Conservation (phyloP, 2,888 invertebrate genomes). For the Lepidonotus clava region DNA sequence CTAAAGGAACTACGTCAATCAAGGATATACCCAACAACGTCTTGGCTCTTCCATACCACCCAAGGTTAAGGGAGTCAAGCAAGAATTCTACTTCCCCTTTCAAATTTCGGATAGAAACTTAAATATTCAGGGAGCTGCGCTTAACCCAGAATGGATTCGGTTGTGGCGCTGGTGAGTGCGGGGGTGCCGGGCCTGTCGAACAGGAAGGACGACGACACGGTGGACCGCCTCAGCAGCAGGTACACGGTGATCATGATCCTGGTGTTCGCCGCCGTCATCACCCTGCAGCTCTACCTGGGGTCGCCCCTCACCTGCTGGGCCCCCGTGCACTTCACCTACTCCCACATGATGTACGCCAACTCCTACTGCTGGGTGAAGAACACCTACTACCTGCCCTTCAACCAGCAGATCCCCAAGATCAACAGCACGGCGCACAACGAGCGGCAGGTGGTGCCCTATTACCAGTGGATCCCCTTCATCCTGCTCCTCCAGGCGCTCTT, state of each 20-base stretch:
- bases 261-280: slow-evolving; percentile 54
- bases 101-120: too few relatives aligned
- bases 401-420: slow-evolving; percentile 60
- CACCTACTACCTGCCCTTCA: slow-evolving; percentile 67
- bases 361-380: slow-evolving; percentile 69
- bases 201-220: slow-evolving; percentile 51
- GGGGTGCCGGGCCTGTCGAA: background rate
- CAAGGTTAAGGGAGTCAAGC: too few relatives aligned
- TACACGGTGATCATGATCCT: slow-evolving; percentile 55
- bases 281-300: slow-evolving; percentile 60
- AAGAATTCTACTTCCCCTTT: too few relatives aligned
- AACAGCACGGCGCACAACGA: slow-evolving; percentile 61
- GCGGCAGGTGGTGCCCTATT: slow-evolving; percentile 68
- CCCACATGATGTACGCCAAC: slow-evolving; percentile 63
- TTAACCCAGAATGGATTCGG: background rate
- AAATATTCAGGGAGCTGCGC: background rate
- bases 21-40: too few relatives aligned
- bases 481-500: slow-evolving; percentile 77
- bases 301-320: slow-evolving; percentile 67
- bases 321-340: slow-evolving; percentile 65
- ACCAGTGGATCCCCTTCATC: slow-evolving; percentile 75
- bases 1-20: too few relatives aligned
- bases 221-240: slow-evolving; percentile 49
- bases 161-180: background rate
- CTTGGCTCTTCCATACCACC: too few relatives aligned